Conservation (phyloP, 2,113 vertebrate genomes). For the Spilogale gracilis region DNA sequence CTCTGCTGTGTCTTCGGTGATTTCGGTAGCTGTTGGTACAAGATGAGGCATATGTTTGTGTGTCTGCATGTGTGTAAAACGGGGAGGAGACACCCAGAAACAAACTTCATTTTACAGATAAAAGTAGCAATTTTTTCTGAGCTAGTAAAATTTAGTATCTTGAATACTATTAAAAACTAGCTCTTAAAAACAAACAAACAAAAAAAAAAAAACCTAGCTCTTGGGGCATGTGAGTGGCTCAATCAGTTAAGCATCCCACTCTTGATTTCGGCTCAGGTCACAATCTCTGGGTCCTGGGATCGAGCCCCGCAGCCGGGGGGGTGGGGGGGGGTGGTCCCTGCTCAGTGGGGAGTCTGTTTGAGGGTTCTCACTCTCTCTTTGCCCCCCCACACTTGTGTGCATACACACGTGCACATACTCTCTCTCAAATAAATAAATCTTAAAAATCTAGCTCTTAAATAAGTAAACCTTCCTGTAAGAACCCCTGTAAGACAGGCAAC, state of each 20-base stretch:
- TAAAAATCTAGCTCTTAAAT: background rate
- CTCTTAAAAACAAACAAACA: no score
- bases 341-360: background rate
- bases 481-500: background rate
- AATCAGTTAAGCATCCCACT: background rate
- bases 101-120: constrained; percentile 36
- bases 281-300: background rate
- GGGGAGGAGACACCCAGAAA: background rate
- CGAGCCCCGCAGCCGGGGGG: background rate
- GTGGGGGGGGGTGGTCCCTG: no score
- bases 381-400: background rate
- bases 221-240: background rate
- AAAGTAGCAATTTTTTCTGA: background rate
- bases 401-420: background rate
- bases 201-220: background rate
- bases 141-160: constrained; percentile 13
- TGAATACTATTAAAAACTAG: constrained; percentile 25
- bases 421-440: background rate
- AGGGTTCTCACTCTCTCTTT: background rate
- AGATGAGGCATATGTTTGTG: background rate
- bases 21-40: background rate
- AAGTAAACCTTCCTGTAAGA: constrained; percentile 1
- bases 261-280: background rate
- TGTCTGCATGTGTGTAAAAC: background rate
- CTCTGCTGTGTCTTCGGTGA: background rate